Conservation (phyloP, 2,113 vertebrate genomes). For the Dromiciops gliroides region DNA sequence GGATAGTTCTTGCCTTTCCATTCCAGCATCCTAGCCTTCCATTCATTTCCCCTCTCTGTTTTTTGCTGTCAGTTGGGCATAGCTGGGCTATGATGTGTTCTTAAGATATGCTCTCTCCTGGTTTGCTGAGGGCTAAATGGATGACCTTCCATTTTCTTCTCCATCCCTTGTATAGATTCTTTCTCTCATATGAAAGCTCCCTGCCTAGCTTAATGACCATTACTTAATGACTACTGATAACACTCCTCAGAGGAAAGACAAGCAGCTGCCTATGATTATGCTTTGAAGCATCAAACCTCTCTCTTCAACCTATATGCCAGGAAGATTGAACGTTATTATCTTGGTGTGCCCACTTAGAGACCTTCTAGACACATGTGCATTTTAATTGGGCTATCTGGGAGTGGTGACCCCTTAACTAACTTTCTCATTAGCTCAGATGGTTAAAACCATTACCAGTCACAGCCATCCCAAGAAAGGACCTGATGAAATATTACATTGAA, state of each 20-base stretch:
- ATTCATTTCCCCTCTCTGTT: no score
- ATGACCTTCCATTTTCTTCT: neutral
- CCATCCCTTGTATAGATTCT: neutral
- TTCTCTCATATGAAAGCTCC: neutral
- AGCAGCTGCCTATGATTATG: no score
- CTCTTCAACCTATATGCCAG: neutral
- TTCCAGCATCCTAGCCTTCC: no score
- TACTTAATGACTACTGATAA: neutral
- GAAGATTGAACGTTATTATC: neutral
- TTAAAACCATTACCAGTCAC: neutral
- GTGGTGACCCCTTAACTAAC: neutral
- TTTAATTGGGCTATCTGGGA: neutral
- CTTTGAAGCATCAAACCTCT: neutral
- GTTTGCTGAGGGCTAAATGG: neutral
- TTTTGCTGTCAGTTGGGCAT: neutral
- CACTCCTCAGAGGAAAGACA: neutral
- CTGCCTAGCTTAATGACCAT: neutral
- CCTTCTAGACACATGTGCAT: neutral
- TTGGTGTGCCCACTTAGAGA: neutral
- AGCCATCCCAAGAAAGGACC: neutral
- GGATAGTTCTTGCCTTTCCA: no score
- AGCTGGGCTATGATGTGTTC: neutral
- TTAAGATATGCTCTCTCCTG: neutral
- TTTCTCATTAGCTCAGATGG: neutral
- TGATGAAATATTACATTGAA: neutral